These are phyloP conservation scores for Ptilonorhynchus violaceus DNA, from an alignment of 2,113 vertebrate genomes.

Conservation along the genomic window DNA sequence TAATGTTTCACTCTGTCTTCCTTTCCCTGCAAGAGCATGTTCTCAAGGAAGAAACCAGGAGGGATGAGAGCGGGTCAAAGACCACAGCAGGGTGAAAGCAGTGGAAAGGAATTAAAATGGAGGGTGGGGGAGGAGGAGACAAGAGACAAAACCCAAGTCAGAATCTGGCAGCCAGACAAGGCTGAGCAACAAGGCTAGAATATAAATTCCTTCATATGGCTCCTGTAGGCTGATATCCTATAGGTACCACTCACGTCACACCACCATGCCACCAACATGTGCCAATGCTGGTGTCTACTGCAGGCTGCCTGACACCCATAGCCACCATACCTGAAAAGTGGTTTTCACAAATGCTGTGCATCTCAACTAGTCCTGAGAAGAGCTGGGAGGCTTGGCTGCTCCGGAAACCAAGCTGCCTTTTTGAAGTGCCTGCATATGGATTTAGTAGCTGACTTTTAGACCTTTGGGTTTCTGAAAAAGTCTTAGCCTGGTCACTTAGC, in stretches of 20 bases:
- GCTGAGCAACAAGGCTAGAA: not conserved
- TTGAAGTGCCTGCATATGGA: not conserved
- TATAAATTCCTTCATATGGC: not conserved
- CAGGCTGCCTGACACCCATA: not conserved
- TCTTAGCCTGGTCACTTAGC: not conserved
- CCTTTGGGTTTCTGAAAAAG: not conserved
- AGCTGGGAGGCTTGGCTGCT: not conserved
- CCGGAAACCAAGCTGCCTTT: not conserved
- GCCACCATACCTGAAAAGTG: not conserved
- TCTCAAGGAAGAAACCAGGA: slow-evolving; percentile 47
- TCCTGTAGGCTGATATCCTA: not conserved
- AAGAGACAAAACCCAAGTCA: slow-evolving; percentile 29
- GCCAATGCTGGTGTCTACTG: not conserved
- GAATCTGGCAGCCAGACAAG: slow-evolving; percentile 13
- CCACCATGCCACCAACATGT: not conserved
- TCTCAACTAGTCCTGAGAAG: not conserved
- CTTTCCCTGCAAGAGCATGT: slow-evolving; percentile 20
- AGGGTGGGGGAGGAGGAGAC: not conserved
- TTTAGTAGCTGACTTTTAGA: not conserved
- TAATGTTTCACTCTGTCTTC: slow-evolving; percentile 67
- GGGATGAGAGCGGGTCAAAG: slow-evolving; percentile 13
- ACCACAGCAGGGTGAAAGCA: slow-evolving; percentile 14
- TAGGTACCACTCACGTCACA: not conserved
- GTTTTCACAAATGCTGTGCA: not conserved
- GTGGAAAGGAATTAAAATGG: slow-evolving; percentile 51